Base-by-base conservation (phyloP, 2,888 invertebrate species). In the Strigamia crassipes region DNA sequence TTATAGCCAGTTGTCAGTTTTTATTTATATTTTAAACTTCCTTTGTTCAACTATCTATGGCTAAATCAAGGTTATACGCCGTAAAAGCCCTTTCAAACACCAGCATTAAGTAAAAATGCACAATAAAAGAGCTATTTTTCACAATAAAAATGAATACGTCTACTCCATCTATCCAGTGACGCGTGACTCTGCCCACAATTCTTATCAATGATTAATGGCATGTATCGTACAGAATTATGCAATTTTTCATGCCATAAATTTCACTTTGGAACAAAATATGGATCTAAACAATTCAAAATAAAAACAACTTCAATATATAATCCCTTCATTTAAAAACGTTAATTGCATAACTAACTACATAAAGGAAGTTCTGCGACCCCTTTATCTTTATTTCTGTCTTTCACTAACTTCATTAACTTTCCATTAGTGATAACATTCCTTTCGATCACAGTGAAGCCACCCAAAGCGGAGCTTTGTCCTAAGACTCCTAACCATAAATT, bases 51-150 rank as follows among this genome's bases (percentile, higher is more conserved):
- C 18, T 73, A 73, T 73, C 73, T 73, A 12, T 13, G 27, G 27
- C 27, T n/a, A 73, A 73, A 73, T 73, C 73, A 73, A 73, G 73
- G 73, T 73, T 73, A 73, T 5, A 23, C 12, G 23, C 31, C n/a
- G 31, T 13, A 56, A 56, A 56, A 73, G 13, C 73, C 73, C 13
- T 73, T 15, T 15, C 73, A 27, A 73, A 27, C 0, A 31, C 61
- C 12, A 73, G 15, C 31, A 73, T 73, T 31, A 73, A 73, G 27
- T 31, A 73, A 73, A 27, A 73, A n/a, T 15, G 31, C 56, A 73
- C 31, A 13, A 31, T 23, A 73, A 27, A 31, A 27, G 23, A 73
- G 31, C 2, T 38, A 51, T 23, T 31, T 73, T 31, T 73, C 31
- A 73, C 23, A 73, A 73, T 31, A 23, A 73, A 73, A 56, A 56